Percentiles rank a stretch among this genome's conserved stretches.
Conservation (phyloP, 2,113 vertebrate species). For the Equus quagga region DNA sequence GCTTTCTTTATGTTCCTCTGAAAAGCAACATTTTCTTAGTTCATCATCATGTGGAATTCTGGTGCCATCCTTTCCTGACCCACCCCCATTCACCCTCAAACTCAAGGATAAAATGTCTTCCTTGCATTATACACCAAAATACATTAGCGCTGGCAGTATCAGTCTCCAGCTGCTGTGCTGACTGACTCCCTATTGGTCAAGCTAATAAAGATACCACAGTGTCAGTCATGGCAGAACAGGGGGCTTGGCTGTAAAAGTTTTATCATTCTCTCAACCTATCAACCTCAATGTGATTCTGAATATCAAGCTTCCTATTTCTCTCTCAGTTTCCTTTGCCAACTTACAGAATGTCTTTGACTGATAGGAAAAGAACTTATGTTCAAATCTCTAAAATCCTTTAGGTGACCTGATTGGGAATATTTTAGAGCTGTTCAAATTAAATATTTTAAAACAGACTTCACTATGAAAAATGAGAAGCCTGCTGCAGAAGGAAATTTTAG, state of each 20-base stretch:
- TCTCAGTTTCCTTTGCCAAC: slow-evolving; percentile 70
- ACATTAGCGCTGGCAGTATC: background rate
- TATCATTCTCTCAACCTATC: slow-evolving; percentile 57
- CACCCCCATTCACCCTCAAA: slow-evolving; percentile 39
- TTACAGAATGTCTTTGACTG: slow-evolving; percentile 72
- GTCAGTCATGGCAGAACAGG: slow-evolving; percentile 74
- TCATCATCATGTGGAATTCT: slow-evolving; percentile 59
- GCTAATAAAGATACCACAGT: background rate
- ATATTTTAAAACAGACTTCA: slow-evolving; percentile 76
- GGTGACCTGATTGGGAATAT: slow-evolving; percentile 47
- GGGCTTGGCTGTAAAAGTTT: slow-evolving; percentile 58
- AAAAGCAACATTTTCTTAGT: slow-evolving; percentile 58
- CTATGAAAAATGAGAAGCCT: slow-evolving; percentile 71
- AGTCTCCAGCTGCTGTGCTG: background rate
- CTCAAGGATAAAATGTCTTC: slow-evolving; percentile 36
- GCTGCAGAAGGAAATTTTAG: slow-evolving; percentile 47
- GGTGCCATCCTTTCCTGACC: slow-evolving; percentile 44
- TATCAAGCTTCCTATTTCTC: slow-evolving; percentile 44
- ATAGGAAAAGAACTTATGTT: slow-evolving; percentile 72
- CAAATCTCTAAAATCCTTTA: slow-evolving; percentile 65
- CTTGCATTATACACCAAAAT: slow-evolving; percentile 1
- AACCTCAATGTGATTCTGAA: slow-evolving; percentile 70
- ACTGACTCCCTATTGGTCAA: background rate
- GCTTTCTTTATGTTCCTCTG: slow-evolving; percentile 47
- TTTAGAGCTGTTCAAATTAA: slow-evolving; percentile 64